Base-by-base conservation (phyloP, 1,140 invertebrate genomes). In the Euura saliciscinereae region DNA sequence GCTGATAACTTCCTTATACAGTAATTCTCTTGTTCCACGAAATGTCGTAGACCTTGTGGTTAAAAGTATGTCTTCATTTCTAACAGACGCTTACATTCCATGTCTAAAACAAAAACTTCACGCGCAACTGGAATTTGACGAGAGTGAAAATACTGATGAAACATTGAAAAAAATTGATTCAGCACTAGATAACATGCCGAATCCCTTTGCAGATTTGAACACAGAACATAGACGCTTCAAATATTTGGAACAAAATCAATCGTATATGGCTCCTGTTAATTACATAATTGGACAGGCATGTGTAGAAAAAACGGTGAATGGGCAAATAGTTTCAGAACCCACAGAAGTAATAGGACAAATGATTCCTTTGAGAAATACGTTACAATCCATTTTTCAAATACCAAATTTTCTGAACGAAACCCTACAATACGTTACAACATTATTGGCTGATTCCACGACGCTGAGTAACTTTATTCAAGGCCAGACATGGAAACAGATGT, bases 381-480 rank as follows among this genome's bases (percentile, higher is more conserved):
- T 51, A n/a, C 46, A n/a, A 51, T 51, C 46, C n/a, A 51, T 2
- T 51, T 51, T 51, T 51, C 7, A 2, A 51, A 51, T 51, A 51
- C 46, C 46, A 8, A n/a, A 51, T 51, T n/a, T 51, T 51, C 46
- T 51, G 1, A 51, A 51, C 46, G 11, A 51, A 51, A 51, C 46
- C 46, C 7, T 8, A 51, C 46, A 51, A 51, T 51, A 51, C 2
- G 46, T 51, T n/a, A 51, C 1, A 8, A n/a, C 1, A 51, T 51
- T 51, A 51, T 51, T 51, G 46, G 46, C 46, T 51, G 46, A 51
- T 7, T 51, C 2, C 46, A 51, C 46, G 7, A 51, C 46, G 46
- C 2, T 51, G 46, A 51, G 46, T n/a, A 75, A 75, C 44, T 45
- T 75, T 44, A 66, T 75, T 2, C 72, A 75, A 71, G 72, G 69